These are phyloP conservation scores for Merops nubicus DNA, from an alignment of 2,113 vertebrate genomes.

Conservation along the genomic window DNA sequence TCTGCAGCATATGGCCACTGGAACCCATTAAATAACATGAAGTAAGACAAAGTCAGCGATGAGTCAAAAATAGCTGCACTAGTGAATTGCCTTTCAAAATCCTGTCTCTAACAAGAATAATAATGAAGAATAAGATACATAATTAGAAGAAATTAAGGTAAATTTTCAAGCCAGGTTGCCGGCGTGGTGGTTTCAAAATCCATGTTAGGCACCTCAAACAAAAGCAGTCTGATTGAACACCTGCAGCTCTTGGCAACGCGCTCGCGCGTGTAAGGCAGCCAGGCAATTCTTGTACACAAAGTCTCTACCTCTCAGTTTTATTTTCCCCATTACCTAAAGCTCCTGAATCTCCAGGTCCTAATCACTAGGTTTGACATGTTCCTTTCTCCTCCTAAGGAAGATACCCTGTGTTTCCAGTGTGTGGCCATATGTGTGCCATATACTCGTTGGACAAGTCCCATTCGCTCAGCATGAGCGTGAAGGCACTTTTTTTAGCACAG, in stretches of 20 bases:
- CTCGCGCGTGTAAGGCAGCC: neutral
- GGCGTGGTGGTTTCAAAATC: constrained; percentile 1
- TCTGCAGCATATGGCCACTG: constrained; percentile 63
- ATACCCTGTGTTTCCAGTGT: neutral
- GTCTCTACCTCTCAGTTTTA: neutral
- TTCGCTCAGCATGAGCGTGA: neutral
- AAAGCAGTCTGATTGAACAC: constrained; percentile 65
- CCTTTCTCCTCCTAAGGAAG: constrained; percentile 3
- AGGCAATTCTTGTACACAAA: constrained; percentile 48
- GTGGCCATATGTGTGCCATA: neutral
- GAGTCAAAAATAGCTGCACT: constrained; percentile 71
- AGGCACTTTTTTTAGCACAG: neutral
- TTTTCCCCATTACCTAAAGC: neutral
- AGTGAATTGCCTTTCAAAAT: constrained; percentile 64
- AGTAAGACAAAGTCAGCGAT: constrained; percentile 67
- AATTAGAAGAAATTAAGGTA: constrained; percentile 69
- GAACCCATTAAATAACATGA: constrained; percentile 65
- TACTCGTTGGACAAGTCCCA: constrained; percentile 5
- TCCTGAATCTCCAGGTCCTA: constrained; percentile 24
- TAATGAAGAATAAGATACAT: constrained; percentile 52
- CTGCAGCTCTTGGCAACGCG: constrained; percentile 62
- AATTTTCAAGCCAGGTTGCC: constrained; percentile 66
- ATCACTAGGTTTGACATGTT: neutral
- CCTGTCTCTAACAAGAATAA: constrained; percentile 62
- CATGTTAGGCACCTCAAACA: constrained; percentile 52